These are phyloP conservation scores for Allygus modestus DNA, from an alignment of 2,888 invertebrate genomes.

Conservation along the genomic window DNA sequence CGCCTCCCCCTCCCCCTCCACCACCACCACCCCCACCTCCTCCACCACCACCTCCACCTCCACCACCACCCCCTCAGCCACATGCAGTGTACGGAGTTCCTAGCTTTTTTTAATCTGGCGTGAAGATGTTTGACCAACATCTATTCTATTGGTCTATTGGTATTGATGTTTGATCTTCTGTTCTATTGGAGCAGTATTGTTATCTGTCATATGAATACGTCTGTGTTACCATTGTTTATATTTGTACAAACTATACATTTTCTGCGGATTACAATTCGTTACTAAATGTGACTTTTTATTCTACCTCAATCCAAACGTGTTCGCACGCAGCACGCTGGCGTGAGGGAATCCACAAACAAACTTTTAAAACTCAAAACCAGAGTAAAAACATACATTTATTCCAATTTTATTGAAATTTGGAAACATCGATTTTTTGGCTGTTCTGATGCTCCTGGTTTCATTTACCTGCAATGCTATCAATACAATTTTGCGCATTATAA, in stretches of 20 bases:
- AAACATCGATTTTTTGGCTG: too few species aligned
- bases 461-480: too few species aligned
- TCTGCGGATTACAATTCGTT: not conserved
- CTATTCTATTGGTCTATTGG: too few species aligned
- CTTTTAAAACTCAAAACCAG: too few species aligned
- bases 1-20: slow-evolving; percentile 20
- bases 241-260: not conserved
- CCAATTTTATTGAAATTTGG: too few species aligned
- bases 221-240: slow-evolving; percentile 42
- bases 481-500: too few species aligned
- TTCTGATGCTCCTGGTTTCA: too few species aligned
- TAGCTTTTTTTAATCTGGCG: slow-evolving; percentile 10
- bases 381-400: too few species aligned
- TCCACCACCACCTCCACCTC: slow-evolving; percentile 50
- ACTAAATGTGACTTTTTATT: not conserved
- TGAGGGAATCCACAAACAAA: too few species aligned
- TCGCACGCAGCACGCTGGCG: too few species aligned
- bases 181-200: not conserved
- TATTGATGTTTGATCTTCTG: too few species aligned
- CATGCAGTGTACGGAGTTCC: slow-evolving; percentile 6
- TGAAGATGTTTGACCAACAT: not conserved
- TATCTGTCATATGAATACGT: not conserved
- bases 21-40: slow-evolving; percentile 32
- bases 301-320: not conserved
- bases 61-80: slow-evolving; percentile 7